Evolutionary conservation across 2,113 vertebrate genomes (phyloP), one percentile per base, ranked within the genome.

Genomic region (Corythornis cristatus): DNA sequence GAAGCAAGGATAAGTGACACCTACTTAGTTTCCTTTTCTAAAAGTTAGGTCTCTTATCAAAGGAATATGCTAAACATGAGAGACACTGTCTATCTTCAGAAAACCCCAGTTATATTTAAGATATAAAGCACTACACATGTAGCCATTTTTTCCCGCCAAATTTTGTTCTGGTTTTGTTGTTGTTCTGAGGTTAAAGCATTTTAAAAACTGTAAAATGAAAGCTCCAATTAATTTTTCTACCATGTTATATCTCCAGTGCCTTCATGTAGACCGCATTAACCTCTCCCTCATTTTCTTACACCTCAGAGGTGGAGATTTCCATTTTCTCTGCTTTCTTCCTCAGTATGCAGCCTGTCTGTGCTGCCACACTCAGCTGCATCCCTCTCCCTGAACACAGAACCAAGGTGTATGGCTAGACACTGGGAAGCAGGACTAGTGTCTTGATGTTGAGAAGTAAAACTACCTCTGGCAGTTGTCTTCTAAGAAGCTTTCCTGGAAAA

Each of bases 1-100:
- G 87, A 82, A 95, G 71, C 73, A 84, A 82, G 54, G 78, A 83
- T 84, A 89, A 95, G 29, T 45, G 78, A 82, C 58, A 89, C 9
- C 42, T 85, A 58, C 87, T 93, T 83, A 3, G 75, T 93, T 84
- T 65, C 12, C n/a, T 89, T 79, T 76, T 79, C 78, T 87, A 50
- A 83, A 82, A 61, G 74, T 75, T 74, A 50, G 48, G 51, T 60
- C 7, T 91, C 71, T 92, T 95, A 89, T 85, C 77, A 91, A n/a
- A 42, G 66, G 23, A 78, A 50, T 89, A 91, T 89, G 78, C 84
- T 95, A 79, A 92, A 75, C 31, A 62, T 20, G 56, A 89, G 68
- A 50, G 87, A 95, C 80, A 37, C 18, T 53, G 48, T 28, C 46
- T 78, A 4, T 46, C 74, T 82, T 45, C 31, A 53, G 62, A 93